Evolutionary conservation across 2,888 invertebrate species (phyloP), one percentile per base, ranked within the genome.

Genomic region (Xiphydria camelus): DNA sequence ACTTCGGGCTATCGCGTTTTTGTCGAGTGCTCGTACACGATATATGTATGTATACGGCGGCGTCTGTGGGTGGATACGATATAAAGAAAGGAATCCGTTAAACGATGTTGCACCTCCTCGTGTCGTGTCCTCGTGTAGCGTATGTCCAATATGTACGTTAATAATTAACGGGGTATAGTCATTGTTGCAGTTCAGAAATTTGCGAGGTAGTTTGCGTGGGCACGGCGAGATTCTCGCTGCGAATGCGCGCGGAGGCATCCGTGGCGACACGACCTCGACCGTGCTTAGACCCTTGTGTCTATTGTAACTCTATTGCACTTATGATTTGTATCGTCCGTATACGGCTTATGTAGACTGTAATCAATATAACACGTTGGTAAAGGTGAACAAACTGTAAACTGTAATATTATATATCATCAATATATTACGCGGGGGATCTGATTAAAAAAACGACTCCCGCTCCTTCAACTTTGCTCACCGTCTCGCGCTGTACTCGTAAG

Each of bases 231-330:
- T 49, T 17, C 15, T 41, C 36, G 33, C 26, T 23, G 12, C n/a
- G n/a, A n/a, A n/a, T n/a, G n/a, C n/a, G n/a, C n/a, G n/a, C n/a
- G 14, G 41, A 45, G 36, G 26, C 29, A 10, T 15, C 9, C 3
- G 34, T 0, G 15, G 5, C 15, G 18, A 1, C 1, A 7, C 18
- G 15, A 9, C 39, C 20, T 15, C 20, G 37, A 36, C 40, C 34
- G 31, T 45, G 45, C 19, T 41, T 57, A 50, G 55, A 45, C 53
- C 54, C 57, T 61, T 58, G 55, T 64, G 62, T 70, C 72, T 73
- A 73, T 75, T 73, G 73, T 73, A 65, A 68, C 62, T 70, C 75
- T 75, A 75, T 75, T 75, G 75, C 75, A 75, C 75, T 73, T 73
- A 62, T 74, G 74, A 71, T 69, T 70, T 70, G 62, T 65, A 56